Base-by-base conservation (phyloP, 2,888 invertebrate genomes). In the Hyalella azteca region DNA sequence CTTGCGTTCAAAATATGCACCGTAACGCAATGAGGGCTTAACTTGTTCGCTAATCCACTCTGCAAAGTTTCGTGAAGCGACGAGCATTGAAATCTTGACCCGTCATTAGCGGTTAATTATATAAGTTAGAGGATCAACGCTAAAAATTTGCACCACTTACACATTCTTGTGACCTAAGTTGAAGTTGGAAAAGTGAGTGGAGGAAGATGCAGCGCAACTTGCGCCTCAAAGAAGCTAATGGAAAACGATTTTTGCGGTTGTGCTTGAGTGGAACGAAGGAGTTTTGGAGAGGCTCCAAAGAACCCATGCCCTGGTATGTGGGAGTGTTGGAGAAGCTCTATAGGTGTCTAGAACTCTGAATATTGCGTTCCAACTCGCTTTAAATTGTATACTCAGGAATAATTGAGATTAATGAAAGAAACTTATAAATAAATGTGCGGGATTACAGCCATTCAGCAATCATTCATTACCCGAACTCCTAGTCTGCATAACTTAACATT, bases 1-100 rank as follows among this genome's bases (percentile, higher is more conserved):
- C 54, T 29, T 26, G 22, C 54, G 54, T 29, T 54, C 4, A 54
- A 54, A 54, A 54, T 29, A 22, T 54, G 54, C 54, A 29, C 13
- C 22, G 26, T 36, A 66, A 66, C 66, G 36, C 66, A 66, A 66
- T 66, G 29, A 29, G 29, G 36, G 66, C 66, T 36, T 66, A 66
- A 66, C 66, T 66, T 66, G 66, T 19, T 11, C 32, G 7, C 66
- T 66, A 66, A 66, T 66, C 36, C 36, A 32, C 29, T 66, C 36
- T 36, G 39, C 19, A 32, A 66, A 66, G 36, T 66, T 45, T 19
- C 66, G 29, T 36, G 32, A 32, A 29, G 66, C 22, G 66, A 66
- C 66, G 66, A 66, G 66, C 29, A 66, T 66, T 66, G 66, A 66
- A 66, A 66, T 66, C 66, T 66, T 66, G 66, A 66, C 66, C 66